Percentiles rank a stretch among this genome's conserved stretches.
phyloP scores from a whole-genome alignment of 2,797 vertebrate species.

The Enteromius anoplus region DNA sequence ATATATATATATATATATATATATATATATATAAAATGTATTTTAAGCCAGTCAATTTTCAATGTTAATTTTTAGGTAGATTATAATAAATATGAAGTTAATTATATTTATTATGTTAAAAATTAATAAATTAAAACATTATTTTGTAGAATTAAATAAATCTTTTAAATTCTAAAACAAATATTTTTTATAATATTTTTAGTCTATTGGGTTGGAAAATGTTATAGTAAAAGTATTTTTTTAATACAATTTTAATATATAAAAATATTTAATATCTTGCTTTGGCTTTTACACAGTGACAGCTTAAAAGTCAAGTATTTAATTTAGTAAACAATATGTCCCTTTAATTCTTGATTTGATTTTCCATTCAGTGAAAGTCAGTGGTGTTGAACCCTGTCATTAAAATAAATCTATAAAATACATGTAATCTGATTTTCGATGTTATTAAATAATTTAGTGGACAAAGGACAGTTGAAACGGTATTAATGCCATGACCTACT shows the following conservation, averaged over 20 bases:
- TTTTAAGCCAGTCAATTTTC: background rate
- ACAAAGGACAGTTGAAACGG: background rate
- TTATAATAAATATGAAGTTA: background rate
- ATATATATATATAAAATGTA: background rate
- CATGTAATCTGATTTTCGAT: background rate
- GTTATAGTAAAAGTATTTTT: background rate
- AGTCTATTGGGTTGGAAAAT: background rate
- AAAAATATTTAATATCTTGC: no score
- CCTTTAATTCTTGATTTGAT: background rate
- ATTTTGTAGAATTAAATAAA: no score
- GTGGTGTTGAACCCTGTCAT: background rate
- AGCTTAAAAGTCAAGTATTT: background rate
- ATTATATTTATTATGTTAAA: background rate
- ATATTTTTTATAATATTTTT: background rate
- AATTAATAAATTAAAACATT: background rate
- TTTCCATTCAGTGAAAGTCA: background rate
- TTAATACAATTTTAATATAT: no score
- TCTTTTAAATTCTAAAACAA: background rate
- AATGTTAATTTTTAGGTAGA: background rate
- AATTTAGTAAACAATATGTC: background rate
- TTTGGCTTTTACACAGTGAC: background rate
- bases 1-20: background rate
- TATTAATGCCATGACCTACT: background rate
- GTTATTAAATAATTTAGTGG: background rate
- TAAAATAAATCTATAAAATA: conserved; percentile 1